phyloP scores from a whole-genome alignment of 2,113 vertebrate genomes.

The Pipra filicauda region DNA sequence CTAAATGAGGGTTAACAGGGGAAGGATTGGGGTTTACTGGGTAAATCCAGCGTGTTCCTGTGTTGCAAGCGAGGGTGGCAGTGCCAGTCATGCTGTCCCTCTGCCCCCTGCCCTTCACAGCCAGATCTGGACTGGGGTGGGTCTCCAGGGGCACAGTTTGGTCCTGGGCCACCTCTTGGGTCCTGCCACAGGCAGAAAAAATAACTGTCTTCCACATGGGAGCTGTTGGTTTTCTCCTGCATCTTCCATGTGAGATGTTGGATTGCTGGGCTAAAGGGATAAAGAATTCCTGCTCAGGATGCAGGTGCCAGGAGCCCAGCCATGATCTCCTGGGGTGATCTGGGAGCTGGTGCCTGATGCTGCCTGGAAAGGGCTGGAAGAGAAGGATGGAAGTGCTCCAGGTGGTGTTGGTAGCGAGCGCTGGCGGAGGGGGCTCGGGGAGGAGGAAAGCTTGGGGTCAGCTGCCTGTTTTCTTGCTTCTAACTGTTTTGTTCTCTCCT shows the following conservation, averaged over 20 bases:
- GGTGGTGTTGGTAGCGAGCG: not conserved
- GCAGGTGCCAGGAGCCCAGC: not conserved
- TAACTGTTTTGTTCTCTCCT: constrained; percentile 66
- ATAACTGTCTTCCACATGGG: rapidly evolving
- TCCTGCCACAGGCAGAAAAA: not conserved
- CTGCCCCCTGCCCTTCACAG: not conserved
- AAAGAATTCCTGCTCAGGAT: not conserved
- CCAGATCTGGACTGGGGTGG: not conserved
- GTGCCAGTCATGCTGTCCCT: not conserved
- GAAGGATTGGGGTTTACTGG: not conserved
- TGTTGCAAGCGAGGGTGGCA: not conserved
- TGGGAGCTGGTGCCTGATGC: not conserved
- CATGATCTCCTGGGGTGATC: not conserved
- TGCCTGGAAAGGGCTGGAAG: not conserved
- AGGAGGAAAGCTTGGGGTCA: not conserved
- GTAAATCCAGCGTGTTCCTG: not conserved
- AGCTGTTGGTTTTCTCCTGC: not conserved
- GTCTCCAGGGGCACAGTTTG: not conserved
- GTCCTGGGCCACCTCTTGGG: not conserved
- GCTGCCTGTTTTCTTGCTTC: constrained; percentile 25
- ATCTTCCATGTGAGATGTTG: rapidly evolving
- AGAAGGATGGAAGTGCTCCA: not conserved
- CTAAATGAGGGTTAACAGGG: not conserved
- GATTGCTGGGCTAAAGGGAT: not conserved
- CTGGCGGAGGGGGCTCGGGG: not conserved